phyloP scores from a whole-genome alignment of 2,888 invertebrate species.

The Lasioglossum villosulum region DNA sequence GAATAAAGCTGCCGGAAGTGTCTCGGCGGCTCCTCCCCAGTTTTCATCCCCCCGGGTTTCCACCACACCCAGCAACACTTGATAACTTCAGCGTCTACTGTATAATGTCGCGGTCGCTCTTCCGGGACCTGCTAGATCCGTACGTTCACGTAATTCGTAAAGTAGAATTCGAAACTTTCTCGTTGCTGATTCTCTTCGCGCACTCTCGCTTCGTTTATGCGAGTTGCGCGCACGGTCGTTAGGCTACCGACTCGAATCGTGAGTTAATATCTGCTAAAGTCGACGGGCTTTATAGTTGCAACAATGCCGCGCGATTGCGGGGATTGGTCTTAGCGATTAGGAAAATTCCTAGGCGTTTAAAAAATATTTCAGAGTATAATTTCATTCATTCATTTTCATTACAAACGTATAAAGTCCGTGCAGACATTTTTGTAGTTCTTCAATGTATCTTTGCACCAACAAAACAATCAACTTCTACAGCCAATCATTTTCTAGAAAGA shows the following conservation, averaged over 20 bases:
- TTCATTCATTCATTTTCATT: no score
- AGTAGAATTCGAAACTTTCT: constrained; percentile 40
- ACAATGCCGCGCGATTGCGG: not conserved
- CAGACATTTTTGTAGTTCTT: no score
- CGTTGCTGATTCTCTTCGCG: constrained; percentile 29
- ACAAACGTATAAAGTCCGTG: no score
- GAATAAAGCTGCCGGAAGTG: constrained; percentile 55
- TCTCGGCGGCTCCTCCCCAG: constrained; percentile 12
- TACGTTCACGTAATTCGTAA: constrained; percentile 32
- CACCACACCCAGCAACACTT: constrained; percentile 18
- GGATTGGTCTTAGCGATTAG: not conserved
- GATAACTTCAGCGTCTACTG: constrained; percentile 37
- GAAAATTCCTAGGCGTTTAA: not conserved
- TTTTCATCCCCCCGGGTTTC: not conserved
- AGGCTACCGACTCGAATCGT: constrained; percentile 10
- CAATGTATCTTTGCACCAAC: no score
- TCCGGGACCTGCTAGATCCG: not conserved
- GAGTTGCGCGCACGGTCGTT: not conserved
- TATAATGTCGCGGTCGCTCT: constrained; percentile 47
- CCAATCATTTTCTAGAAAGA: no score
- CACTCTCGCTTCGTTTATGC: constrained; percentile 24
- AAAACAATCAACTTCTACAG: no score
- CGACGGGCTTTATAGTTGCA: not conserved
- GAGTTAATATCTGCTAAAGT: constrained; percentile 9
- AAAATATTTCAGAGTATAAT: not conserved